phyloP scores from a whole-genome alignment of 1,140 invertebrate genomes.

The Mactra quadrangularis region DNA sequence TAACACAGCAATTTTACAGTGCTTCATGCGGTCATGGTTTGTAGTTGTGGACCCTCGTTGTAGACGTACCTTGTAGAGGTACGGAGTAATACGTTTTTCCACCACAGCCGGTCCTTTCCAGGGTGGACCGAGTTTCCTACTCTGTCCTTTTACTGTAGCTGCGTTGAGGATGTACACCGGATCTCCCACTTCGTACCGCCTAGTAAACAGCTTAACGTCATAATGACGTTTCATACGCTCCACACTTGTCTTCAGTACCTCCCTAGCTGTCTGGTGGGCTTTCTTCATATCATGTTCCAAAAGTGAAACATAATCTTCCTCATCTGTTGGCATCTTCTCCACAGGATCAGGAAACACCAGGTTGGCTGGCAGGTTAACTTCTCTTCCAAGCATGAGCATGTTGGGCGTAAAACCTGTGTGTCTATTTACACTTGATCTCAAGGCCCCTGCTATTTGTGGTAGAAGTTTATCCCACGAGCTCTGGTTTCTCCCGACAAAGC shows the following conservation, averaged over 20 bases:
- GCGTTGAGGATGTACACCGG: constrained; percentile 23
- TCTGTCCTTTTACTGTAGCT: constrained; percentile 18
- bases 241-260: constrained; percentile 2
- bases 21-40: constrained; percentile 39
- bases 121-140: constrained; percentile 14
- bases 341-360: constrained; percentile 26
- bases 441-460: constrained; percentile 32
- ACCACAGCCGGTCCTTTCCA: constrained; percentile 39
- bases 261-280: constrained; percentile 31
- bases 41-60: not conserved
- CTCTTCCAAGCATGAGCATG: constrained; percentile 34
- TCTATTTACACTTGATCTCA: constrained; percentile 29
- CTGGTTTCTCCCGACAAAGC: constrained; percentile 14
- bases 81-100: not conserved
- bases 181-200: constrained; percentile 38
- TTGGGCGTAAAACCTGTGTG: constrained; percentile 38
- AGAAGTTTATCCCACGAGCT: not conserved
- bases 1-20: not conserved
- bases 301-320: constrained; percentile 15
- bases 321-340: not conserved
- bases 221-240: constrained; percentile 25
- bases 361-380: constrained; percentile 42
- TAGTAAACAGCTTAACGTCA: constrained; percentile 8
- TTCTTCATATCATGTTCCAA: not conserved
- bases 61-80: constrained; percentile 15